A percentile compares a stretch with the other conserved stretches of the same genome.
phyloP scores from a whole-genome alignment of 2,888 invertebrate species.

The Syrphus vitripennis region DNA sequence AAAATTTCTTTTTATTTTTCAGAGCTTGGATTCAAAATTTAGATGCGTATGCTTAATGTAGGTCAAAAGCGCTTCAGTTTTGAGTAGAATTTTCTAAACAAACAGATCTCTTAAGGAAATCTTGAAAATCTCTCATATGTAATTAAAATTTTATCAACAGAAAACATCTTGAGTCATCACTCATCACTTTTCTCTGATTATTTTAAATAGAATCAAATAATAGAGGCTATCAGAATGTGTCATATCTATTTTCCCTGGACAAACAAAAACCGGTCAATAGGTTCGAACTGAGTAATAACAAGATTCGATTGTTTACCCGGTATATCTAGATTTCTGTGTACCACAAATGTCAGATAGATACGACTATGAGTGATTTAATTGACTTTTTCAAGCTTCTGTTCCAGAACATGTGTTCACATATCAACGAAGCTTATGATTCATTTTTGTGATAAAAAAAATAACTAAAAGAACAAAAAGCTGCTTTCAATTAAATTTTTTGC shows the following conservation, averaged over 20 bases:
- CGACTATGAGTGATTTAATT: neutral
- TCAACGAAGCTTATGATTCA: neutral
- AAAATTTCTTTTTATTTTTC: neutral
- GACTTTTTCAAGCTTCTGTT: neutral
- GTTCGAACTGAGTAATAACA: conserved; percentile 2
- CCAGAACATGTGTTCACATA: neutral
- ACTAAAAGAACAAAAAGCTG: neutral
- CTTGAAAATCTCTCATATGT: too few relatives aligned
- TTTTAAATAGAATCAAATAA: neutral
- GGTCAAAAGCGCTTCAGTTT: too few relatives aligned
- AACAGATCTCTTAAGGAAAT: too few relatives aligned
- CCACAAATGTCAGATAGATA: neutral
- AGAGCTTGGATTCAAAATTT: too few relatives aligned
- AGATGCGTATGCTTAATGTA: too few relatives aligned
- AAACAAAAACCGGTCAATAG: neutral
- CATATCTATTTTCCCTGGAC: neutral
- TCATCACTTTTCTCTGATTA: neutral
- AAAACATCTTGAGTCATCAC: neutral
- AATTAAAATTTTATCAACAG: too few relatives aligned
- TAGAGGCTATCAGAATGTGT: neutral
- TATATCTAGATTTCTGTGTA: neutral
- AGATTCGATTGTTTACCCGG: conserved; percentile 17
- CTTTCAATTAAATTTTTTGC: neutral
- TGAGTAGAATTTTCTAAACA: too few relatives aligned
- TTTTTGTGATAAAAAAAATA: neutral